These are phyloP conservation scores for Clarias laeviceps DNA, from an alignment of 2,797 vertebrate genomes.

Conservation along the genomic window DNA sequence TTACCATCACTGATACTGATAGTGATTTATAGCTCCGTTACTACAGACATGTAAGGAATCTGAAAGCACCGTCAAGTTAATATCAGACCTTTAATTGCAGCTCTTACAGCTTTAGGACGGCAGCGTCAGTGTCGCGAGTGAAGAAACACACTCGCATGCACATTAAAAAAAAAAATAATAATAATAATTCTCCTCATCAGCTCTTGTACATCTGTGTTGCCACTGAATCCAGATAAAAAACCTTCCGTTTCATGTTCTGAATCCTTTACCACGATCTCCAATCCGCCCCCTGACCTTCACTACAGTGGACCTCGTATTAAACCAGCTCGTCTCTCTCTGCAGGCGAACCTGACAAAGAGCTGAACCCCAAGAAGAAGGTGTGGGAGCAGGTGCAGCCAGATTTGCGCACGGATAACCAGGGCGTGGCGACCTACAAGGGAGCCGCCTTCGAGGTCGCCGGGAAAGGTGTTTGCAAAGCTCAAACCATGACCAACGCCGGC, in stretches of 20 bases:
- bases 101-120: slow-evolving; percentile 53
- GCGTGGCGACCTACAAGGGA: slow-evolving; percentile 94
- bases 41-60: slow-evolving; percentile 12
- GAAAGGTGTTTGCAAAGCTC: slow-evolving; percentile 90
- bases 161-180: not conserved
- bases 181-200: too few relatives aligned
- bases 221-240: not conserved
- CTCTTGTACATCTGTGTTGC: too few relatives aligned
- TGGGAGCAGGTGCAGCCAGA: slow-evolving; percentile 98
- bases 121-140: not conserved
- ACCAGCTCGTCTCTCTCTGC: not conserved
- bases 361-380: slow-evolving; percentile 99
- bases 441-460: slow-evolving; percentile 88
- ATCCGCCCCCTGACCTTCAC: not conserved
- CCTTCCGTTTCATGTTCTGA: not conserved
- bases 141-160: not conserved
- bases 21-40: not conserved
- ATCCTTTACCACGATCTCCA: not conserved
- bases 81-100: slow-evolving; percentile 62
- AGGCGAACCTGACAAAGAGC: slow-evolving; percentile 96
- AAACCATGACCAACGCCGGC: slow-evolving; percentile 90
- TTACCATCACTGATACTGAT: not conserved
- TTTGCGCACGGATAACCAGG: slow-evolving; percentile 82
- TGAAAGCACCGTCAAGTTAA: slow-evolving; percentile 43
- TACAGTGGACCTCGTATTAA: not conserved